phyloP scores from a whole-genome alignment of 2,888 invertebrate genomes.

The Euplexia lucipara region DNA sequence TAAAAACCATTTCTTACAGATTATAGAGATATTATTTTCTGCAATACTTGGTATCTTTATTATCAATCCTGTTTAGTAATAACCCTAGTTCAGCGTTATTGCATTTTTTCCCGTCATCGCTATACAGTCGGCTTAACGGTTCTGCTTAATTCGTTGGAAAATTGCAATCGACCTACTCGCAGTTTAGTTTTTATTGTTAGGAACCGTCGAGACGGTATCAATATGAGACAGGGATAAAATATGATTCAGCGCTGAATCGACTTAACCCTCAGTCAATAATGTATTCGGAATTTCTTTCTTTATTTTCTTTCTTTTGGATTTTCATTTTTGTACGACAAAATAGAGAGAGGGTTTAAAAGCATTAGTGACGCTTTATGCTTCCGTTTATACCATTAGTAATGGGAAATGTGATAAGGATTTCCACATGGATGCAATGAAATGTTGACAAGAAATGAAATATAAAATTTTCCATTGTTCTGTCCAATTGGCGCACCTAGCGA shows the following conservation, averaged over 20 bases:
- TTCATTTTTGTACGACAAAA: background rate
- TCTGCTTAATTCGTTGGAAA: constrained; percentile 85
- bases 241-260: constrained; percentile 18
- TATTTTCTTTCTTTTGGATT: no score
- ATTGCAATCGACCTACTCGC: constrained; percentile 75
- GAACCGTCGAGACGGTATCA: constrained; percentile 27
- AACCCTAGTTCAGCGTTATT: constrained; percentile 55
- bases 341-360: constrained; percentile 12
- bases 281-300: background rate
- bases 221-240: constrained; percentile 24
- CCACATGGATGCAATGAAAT: no score
- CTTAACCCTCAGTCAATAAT: constrained; percentile 8
- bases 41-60: constrained; percentile 20
- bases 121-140: constrained; percentile 77
- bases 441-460: no score
- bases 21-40: constrained; percentile 25
- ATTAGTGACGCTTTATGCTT: constrained; percentile 16
- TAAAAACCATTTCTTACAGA: background rate
- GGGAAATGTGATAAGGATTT: constrained; percentile 1
- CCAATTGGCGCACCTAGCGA: no score
- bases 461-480: no score
- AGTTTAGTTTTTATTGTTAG: constrained; percentile 64
- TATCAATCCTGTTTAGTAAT: constrained; percentile 40
- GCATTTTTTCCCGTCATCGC: constrained; percentile 72
- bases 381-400: constrained; percentile 1